Percentiles rank a stretch among this genome's conserved stretches.
These are phyloP conservation scores for Psammodynastes pulverulentus DNA, from an alignment of 2,113 vertebrate species.

Conservation along the genomic window DNA sequence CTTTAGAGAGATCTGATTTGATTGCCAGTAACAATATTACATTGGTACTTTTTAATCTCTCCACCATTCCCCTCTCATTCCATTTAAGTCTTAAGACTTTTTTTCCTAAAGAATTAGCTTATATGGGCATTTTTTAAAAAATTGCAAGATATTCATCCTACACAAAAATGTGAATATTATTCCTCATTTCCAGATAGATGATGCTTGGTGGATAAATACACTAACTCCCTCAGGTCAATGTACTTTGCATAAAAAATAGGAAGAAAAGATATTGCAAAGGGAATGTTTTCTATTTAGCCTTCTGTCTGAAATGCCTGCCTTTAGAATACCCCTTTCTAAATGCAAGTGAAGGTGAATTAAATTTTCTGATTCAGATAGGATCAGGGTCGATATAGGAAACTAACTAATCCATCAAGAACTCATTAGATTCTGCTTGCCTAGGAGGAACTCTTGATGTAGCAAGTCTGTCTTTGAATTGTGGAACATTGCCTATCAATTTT, in stretches of 20 bases:
- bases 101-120: slow-evolving; percentile 45
- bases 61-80: background rate
- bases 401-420: slow-evolving; percentile 26
- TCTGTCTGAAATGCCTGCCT: rapidly evolving
- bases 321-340: background rate
- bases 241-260: background rate
- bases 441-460: slow-evolving; percentile 35
- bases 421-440: slow-evolving; percentile 31
- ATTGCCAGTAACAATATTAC: slow-evolving; percentile 55
- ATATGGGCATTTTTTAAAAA: slow-evolving; percentile 42
- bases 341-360: slow-evolving; percentile 9
- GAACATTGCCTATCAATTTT: slow-evolving; percentile 31
- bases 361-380: slow-evolving; percentile 36
- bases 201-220: slow-evolving; percentile 29
- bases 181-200: slow-evolving; percentile 36
- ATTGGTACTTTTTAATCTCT: slow-evolving; percentile 36
- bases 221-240: background rate
- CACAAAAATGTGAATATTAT: slow-evolving; percentile 22
- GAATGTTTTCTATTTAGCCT: slow-evolving; percentile 19
- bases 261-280: slow-evolving; percentile 13
- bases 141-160: background rate
- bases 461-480: slow-evolving; percentile 23
- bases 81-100: slow-evolving; percentile 33
- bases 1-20: slow-evolving; percentile 55
- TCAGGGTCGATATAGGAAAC: slow-evolving; percentile 16